These are phyloP conservation scores for Eudorcas thomsonii DNA, from an alignment of 2,113 vertebrate species.

Conservation along the genomic window DNA sequence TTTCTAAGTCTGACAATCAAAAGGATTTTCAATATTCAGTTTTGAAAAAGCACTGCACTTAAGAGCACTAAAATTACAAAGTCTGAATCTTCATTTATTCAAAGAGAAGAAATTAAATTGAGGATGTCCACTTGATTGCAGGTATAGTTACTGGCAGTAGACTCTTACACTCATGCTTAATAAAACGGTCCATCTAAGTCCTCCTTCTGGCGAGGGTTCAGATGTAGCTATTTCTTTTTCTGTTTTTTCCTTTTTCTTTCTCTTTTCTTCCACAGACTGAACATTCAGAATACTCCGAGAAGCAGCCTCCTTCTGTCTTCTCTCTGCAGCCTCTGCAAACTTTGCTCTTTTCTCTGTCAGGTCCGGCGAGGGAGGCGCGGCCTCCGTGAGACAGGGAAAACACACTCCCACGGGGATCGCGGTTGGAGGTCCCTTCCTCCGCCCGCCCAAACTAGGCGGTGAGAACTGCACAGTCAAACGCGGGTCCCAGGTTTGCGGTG, in stretches of 20 bases:
- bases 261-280: slow-evolving; percentile 92
- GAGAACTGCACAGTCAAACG: neutral
- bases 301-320: slow-evolving; percentile 94
- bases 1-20: slow-evolving; percentile 43
- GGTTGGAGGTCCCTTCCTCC: neutral
- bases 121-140: slow-evolving; percentile 61
- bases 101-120: slow-evolving; percentile 74
- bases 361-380: slow-evolving; percentile 82
- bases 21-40: slow-evolving; percentile 4
- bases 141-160: slow-evolving; percentile 64
- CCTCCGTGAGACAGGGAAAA: slow-evolving; percentile 88
- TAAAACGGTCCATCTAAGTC: slow-evolving; percentile 86
- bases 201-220: slow-evolving; percentile 83
- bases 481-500: neutral
- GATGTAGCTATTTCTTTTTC: slow-evolving; percentile 88
- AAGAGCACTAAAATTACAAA: slow-evolving; percentile 47
- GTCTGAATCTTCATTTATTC: slow-evolving; percentile 66
- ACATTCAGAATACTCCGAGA: slow-evolving; percentile 92
- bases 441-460: neutral
- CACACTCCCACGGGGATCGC: slow-evolving; percentile 88
- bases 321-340: slow-evolving; percentile 95
- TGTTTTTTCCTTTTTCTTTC: slow-evolving; percentile 93
- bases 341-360: slow-evolving; percentile 91
- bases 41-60: slow-evolving; percentile 29
- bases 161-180: slow-evolving; percentile 62